Base-by-base conservation (phyloP, 2,888 invertebrate species). In the Lasioglossum zephyrum region DNA sequence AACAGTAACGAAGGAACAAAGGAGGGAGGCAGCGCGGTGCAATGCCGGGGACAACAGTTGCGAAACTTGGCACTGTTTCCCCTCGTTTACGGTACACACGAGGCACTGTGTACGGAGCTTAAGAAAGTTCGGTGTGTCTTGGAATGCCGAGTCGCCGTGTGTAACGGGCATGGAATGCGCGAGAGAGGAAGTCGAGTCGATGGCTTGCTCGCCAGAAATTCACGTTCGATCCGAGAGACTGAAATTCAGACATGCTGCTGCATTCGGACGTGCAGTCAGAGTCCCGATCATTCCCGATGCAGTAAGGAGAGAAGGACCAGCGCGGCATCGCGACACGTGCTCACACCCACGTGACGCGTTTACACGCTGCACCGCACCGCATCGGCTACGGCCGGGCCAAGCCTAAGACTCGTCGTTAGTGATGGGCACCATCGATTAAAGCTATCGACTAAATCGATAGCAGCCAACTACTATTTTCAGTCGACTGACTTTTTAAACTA, bases 271-370 rank as follows among this genome's bases (percentile, higher is more conserved):
- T 53, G 69, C 36, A 60, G 74, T 39, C 79, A 0, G 39, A 36
- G 2, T 36, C 36, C 36, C 36, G 36, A 36, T 81, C 39, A 88
- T 88, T 85, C 72, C 84, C 44, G 41, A 87, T 83, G 83, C 80
- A 60, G 69, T 9, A 60, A 22, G 2, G 22, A 53, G 76, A 9
- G 76, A 82, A 22, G 63, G 49, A 47, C 72, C 78, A 69, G 13
- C 57, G 82, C 22, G 22, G 86, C 87, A 81, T 90, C 84, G 87
- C 89, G 83, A 92, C 92, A 85, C 88, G 91, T 91, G 92, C 92
- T 92, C 86, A 88, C 91, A 88, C 90, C 91, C 91, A 92, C 92
- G 88, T 88, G 89, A 90, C 70, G 79, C 81, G 74, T 87, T 84
- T 86, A 82, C 84, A 78, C 73, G 57, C 60, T 36, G 39, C 76